Base-by-base conservation (phyloP, 2,113 vertebrate genomes). In the Orcinus orca region DNA sequence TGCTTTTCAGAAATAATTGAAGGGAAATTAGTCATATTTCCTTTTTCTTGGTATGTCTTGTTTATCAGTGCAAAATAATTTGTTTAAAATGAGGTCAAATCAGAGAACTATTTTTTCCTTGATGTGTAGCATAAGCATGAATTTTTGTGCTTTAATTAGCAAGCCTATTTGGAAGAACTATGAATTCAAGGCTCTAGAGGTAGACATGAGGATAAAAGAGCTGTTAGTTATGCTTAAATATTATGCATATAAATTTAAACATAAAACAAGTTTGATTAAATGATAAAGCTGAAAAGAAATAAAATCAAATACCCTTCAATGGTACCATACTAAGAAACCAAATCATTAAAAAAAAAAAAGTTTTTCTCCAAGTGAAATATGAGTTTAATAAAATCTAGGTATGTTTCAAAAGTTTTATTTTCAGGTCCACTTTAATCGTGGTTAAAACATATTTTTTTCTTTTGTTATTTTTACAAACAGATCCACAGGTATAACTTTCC, bases 1-100 rank as follows among this genome's bases (percentile, higher is more conserved):
- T 90, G 5, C 7, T 88, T 67, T 95, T 88, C 29, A 71, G 33
- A 97, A 95, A 67, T 60, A 95, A 93, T 55, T 70, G 41, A 76
- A 96, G 11, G 15, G 2, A 88, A 94, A 84, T 86, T 29, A 89
- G n/a, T 93, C 20, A 60, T 55, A 80, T 91, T 83, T 94, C 6
- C 44, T 73, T 97, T 90, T 31, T 53, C 11, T 83, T 82, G 10
- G 4, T 14, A 55, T 70, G n/a, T 0, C 8, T 92, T 79, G 0
- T 88, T 95, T 82, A 63, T 63, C 23, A n/a, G 8, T 58, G 18
- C 1, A 84, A 92, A 92, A 63, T 84, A 31, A 31, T 74, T 73
- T 87, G 14, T 92, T 68, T 73, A 80, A 9, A 74, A 65, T 86
- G 12, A 76, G 62, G 14, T 74, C 33, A 80, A 55, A 63, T 95